phyloP scores from a whole-genome alignment of 2,888 invertebrate species.

The Cantharis lateralis region DNA sequence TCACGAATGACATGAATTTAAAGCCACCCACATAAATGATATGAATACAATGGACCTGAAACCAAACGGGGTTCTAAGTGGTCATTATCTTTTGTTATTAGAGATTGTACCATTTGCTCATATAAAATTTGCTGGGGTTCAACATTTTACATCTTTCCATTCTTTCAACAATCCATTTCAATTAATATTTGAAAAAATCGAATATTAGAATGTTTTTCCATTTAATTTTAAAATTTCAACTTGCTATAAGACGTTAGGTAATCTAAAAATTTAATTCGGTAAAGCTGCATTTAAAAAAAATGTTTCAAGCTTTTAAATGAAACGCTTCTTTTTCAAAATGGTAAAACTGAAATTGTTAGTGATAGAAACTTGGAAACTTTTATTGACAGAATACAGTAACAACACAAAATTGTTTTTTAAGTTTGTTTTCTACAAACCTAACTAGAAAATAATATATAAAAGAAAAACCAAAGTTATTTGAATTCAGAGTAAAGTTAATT shows the following conservation, averaged over 20 bases:
- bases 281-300: background rate
- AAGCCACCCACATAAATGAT: constrained; percentile 16
- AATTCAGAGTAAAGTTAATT: background rate
- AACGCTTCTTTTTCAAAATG: background rate
- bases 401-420: background rate
- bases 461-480: background rate
- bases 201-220: background rate
- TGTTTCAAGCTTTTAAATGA: background rate
- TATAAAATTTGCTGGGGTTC: background rate
- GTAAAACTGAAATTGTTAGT: background rate
- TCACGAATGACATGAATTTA: constrained; percentile 8
- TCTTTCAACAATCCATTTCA: background rate
- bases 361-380: background rate
- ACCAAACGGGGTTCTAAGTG: constrained; percentile 19
- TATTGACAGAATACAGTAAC: background rate
- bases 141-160: background rate
- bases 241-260: background rate
- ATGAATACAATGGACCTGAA: constrained; percentile 15
- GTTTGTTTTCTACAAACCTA: background rate
- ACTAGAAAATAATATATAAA: background rate
- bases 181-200: background rate
- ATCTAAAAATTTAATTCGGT: background rate
- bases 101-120: background rate
- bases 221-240: background rate
- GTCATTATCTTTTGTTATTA: constrained; percentile 19